Conservation (phyloP, 30 jellyfish, hydroid and myxozoan genomes). For the Catostylus mosaicus region DNA sequence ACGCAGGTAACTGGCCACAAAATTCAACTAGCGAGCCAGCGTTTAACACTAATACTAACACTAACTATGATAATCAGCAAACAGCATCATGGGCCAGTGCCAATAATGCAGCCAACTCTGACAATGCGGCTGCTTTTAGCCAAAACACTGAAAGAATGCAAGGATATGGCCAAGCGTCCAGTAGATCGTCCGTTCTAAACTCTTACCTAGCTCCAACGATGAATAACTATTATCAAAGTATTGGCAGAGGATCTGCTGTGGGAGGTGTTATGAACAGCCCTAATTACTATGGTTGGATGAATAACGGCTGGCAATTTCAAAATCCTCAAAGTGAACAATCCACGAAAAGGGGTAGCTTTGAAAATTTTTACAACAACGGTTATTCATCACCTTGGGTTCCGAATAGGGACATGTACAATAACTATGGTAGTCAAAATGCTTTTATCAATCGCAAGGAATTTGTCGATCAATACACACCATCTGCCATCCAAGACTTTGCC, state of each 20-base stretch:
- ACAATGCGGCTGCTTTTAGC: not conserved
- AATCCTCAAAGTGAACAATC: not conserved
- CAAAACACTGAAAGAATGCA: conserved; percentile 8
- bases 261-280: not conserved
- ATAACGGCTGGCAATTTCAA: not conserved
- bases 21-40: too few species aligned
- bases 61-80: too few species aligned
- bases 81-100: too few species aligned
- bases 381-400: not conserved
- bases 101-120: not conserved
- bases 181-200: conserved; percentile 40
- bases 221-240: conserved; percentile 2
- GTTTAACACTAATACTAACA: too few species aligned
- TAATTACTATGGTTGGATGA: not conserved
- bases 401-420: not conserved
- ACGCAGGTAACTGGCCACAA: too few species aligned
- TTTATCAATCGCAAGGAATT: not conserved
- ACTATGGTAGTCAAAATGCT: not conserved
- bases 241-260: not conserved
- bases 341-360: conserved; percentile 19
- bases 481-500: not conserved
- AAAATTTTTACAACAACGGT: not conserved
- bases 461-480: conserved; percentile 31
- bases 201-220: conserved; percentile 1
- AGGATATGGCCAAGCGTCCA: conserved; percentile 10